Conservation (phyloP, 2,888 invertebrate species). For the Elysia crispata region DNA sequence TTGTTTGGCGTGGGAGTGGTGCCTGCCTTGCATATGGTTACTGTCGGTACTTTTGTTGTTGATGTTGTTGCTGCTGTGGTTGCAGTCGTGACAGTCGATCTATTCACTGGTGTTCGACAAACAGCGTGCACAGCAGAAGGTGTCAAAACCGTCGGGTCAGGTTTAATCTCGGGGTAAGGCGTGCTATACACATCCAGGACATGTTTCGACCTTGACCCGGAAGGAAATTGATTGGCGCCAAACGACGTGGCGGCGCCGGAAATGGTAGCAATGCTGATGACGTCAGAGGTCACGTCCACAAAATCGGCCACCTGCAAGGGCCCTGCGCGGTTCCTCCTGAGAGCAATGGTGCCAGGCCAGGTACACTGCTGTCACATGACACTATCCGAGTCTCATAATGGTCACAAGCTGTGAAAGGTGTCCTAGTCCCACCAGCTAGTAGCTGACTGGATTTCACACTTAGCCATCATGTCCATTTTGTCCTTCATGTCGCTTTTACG, state of each 20-base stretch:
- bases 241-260: background rate
- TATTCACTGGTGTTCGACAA: background rate
- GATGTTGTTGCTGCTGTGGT: background rate
- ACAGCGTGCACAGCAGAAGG: background rate
- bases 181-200: background rate
- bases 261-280: background rate
- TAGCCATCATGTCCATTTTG: too few species aligned
- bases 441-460: too few species aligned
- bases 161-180: background rate
- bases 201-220: background rate
- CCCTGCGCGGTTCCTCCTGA: background rate
- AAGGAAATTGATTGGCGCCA: background rate
- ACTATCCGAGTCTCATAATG: too few species aligned
- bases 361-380: background rate
- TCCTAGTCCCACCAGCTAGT: too few species aligned
- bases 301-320: background rate
- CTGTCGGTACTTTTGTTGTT: too few species aligned
- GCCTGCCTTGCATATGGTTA: too few species aligned
- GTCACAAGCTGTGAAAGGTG: too few species aligned
- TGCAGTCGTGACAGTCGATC: background rate
- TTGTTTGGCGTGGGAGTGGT: too few species aligned
- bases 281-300: conserved; percentile 12
- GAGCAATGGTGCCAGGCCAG: background rate
- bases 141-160: background rate
- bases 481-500: too few species aligned